Percentiles rank a stretch among this genome's conserved stretches.
Evolutionary conservation across 2,888 invertebrate species (phyloP).

Genomic region (Dicyrtoma fusca): DNA sequence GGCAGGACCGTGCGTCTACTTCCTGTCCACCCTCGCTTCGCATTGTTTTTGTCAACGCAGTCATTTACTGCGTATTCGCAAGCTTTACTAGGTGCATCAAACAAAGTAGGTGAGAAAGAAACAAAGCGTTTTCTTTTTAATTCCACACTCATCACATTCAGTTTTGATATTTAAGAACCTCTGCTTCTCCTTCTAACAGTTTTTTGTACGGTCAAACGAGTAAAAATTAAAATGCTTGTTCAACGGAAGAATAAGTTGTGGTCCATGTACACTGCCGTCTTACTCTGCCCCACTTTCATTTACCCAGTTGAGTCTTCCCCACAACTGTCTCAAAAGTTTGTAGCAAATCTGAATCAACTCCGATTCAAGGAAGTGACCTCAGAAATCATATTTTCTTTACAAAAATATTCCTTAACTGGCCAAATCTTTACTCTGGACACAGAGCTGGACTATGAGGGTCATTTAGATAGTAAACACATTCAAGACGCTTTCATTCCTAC

Average conservation of each 20-base stretch:
- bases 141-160: too few relatives aligned
- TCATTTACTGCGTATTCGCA: too few relatives aligned
- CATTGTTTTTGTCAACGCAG: too few relatives aligned
- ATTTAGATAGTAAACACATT: conserved; percentile 2
- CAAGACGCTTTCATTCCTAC: conserved; percentile 25
- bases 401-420: conserved; percentile 1
- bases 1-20: too few relatives aligned
- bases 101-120: too few relatives aligned
- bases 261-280: neutral
- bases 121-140: too few relatives aligned
- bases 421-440: neutral
- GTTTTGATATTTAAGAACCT: too few relatives aligned
- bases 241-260: too few relatives aligned
- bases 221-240: too few relatives aligned
- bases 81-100: too few relatives aligned
- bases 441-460: neutral
- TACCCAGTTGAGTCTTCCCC: neutral
- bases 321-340: neutral
- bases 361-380: conserved; percentile 7
- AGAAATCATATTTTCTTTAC: conserved; percentile 17
- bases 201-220: too few relatives aligned
- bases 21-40: neutral
- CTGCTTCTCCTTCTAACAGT: too few relatives aligned
- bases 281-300: conserved; percentile 15
- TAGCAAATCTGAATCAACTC: neutral